Conservation (phyloP, 2,797 vertebrate genomes). For the Acanthiza pusilla region DNA sequence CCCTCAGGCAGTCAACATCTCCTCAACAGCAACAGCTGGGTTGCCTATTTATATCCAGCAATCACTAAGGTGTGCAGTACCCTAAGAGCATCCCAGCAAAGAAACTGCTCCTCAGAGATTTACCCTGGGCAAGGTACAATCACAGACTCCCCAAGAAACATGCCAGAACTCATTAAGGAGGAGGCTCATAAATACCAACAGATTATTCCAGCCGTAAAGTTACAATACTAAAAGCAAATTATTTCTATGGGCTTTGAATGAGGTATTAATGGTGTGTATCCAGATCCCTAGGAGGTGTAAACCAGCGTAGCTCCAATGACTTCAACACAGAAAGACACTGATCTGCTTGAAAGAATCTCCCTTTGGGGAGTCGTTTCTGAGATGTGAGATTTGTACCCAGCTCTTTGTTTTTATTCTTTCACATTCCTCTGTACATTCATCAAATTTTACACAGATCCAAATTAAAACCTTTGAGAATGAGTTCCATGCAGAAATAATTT, state of each 20-base stretch:
- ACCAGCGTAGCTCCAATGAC: not conserved
- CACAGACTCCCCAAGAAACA: not conserved
- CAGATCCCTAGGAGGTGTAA: slow-evolving; percentile 31
- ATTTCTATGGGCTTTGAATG: slow-evolving; percentile 17
- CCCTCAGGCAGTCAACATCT: not conserved
- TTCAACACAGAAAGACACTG: not conserved
- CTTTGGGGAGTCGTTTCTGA: not conserved
- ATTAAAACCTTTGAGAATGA: slow-evolving; percentile 29
- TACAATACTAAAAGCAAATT: not conserved
- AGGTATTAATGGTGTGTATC: slow-evolving; percentile 33
- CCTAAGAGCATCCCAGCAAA: not conserved
- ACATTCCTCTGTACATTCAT: not conserved
- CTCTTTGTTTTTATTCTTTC: slow-evolving; percentile 27
- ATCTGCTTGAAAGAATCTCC: slow-evolving; percentile 24
- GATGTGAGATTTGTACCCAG: not conserved
- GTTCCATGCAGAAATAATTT: slow-evolving; percentile 4
- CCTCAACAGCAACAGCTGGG: not conserved
- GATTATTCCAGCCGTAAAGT: not conserved
- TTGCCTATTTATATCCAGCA: not conserved
- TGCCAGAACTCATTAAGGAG: slow-evolving; percentile 28
- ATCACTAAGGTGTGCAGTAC: not conserved
- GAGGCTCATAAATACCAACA: slow-evolving; percentile 8
- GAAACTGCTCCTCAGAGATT: not conserved
- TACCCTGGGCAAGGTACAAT: not conserved
- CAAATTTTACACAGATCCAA: slow-evolving; percentile 7